Evolutionary conservation across 2,888 invertebrate species (phyloP).

Genomic region (Iphiclides podalirius): DNA sequence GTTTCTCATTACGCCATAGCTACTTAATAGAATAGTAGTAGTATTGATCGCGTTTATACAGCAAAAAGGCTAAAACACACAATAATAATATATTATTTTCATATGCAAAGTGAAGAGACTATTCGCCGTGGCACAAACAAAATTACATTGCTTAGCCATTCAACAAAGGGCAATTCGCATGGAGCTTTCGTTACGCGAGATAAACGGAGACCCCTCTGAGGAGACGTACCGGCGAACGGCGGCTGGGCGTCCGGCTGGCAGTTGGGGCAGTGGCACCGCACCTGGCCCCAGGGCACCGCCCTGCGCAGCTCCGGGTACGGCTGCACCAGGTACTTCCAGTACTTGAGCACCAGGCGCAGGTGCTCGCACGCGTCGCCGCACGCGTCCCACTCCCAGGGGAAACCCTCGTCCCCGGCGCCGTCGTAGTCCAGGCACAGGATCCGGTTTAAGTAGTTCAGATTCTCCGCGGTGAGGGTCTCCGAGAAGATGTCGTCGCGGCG

Average conservation of each 20-base stretch:
- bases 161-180: too few relatives aligned
- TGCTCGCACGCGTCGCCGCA: constrained; percentile 60
- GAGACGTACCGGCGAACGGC: constrained; percentile 52
- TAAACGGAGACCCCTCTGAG: too few relatives aligned
- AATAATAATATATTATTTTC: too few relatives aligned
- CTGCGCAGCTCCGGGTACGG: constrained; percentile 59
- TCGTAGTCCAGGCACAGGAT: constrained; percentile 54
- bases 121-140: too few relatives aligned
- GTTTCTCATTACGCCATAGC: too few relatives aligned
- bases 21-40: too few relatives aligned
- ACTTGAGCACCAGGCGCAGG: constrained; percentile 60
- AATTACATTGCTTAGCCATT: too few relatives aligned
- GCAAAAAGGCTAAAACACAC: too few relatives aligned
- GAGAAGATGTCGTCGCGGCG: constrained; percentile 57
- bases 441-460: constrained; percentile 55
- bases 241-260: constrained; percentile 54
- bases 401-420: constrained; percentile 43
- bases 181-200: too few relatives aligned
- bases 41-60: too few relatives aligned
- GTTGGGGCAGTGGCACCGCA: constrained; percentile 55
- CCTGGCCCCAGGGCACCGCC: constrained; percentile 62
- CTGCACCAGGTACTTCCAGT: constrained; percentile 56
- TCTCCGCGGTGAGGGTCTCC: constrained; percentile 50
- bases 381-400: constrained; percentile 57
- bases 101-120: too few relatives aligned